A percentile compares a stretch with the other conserved stretches of the same genome.
Evolutionary conservation across 2,797 vertebrate species (phyloP).

Genomic region (Rousettus madagascariensis): DNA sequence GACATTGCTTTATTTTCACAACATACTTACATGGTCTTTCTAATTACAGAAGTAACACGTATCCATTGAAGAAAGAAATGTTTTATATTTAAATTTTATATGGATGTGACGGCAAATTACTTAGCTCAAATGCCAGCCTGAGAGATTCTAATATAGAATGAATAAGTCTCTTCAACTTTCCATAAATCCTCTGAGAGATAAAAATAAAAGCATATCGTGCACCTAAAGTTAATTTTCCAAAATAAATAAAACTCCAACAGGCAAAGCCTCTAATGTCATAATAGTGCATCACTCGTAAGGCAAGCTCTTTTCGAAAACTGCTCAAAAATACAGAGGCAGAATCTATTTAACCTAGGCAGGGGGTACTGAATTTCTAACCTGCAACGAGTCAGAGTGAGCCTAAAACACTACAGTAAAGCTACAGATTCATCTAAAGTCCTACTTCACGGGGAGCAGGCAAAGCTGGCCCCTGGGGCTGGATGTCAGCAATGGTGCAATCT

Average conservation of each 20-base stretch:
- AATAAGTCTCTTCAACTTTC: background rate
- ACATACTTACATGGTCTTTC: background rate
- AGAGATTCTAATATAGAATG: slow-evolving; percentile 39
- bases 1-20: background rate
- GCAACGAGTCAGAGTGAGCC: background rate
- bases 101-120: background rate
- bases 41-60: background rate
- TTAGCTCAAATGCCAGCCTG: slow-evolving; percentile 17
- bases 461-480: background rate
- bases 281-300: background rate
- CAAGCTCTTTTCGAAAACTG: background rate
- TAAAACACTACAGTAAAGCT: background rate
- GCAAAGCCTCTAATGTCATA: background rate
- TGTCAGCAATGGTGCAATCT: background rate
- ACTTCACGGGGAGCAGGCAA: background rate
- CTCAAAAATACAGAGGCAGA: background rate
- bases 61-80: background rate
- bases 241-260: slow-evolving; percentile 45
- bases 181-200: background rate
- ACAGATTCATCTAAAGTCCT: background rate
- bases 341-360: background rate
- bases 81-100: slow-evolving; percentile 29
- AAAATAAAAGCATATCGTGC: slow-evolving; percentile 40
- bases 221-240: slow-evolving; percentile 53
- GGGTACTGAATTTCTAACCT: background rate